Percentiles rank a stretch among this genome's conserved stretches.
Evolutionary conservation across 2,888 invertebrate genomes (phyloP).

Genomic region (Ennomos erosarius): DNA sequence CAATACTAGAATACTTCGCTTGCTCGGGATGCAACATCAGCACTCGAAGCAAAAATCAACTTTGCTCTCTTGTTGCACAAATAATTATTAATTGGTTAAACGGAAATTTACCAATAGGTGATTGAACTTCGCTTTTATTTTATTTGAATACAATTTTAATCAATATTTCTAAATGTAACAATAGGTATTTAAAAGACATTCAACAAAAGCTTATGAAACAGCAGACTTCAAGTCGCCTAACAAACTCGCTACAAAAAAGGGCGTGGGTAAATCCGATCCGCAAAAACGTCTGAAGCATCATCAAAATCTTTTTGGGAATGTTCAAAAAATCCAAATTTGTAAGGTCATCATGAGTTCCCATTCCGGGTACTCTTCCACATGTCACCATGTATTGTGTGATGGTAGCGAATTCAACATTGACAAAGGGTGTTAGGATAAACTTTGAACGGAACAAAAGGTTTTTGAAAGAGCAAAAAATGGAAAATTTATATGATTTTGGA

Average conservation of each 20-base stretch:
- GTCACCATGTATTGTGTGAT: conserved; percentile 78
- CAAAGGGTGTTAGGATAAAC: conserved; percentile 80
- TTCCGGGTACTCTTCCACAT: conserved; percentile 64
- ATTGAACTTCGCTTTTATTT: not conserved
- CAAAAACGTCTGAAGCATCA: conserved; percentile 60
- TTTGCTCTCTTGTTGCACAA: no score
- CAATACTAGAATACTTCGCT: no score
- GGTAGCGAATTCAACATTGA: conserved; percentile 79
- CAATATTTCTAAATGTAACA: conserved; percentile 24
- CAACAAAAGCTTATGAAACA: conserved; percentile 49
- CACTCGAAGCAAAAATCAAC: no score
- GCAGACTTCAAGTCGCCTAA: conserved; percentile 75
- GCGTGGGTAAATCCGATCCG: conserved; percentile 53
- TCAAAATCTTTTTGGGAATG: conserved; percentile 43
- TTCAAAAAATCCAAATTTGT: conserved; percentile 53
- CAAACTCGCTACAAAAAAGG: conserved; percentile 54
- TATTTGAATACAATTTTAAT: not conserved
- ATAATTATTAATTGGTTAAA: no score
- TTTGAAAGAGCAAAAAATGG: conserved; percentile 62
- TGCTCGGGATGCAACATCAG: no score
- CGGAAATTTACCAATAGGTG: no score
- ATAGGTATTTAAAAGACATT: conserved; percentile 33
- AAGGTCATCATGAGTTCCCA: conserved; percentile 73
- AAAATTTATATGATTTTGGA: conserved; percentile 70
- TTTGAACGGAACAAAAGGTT: conserved; percentile 62